phyloP scores from a whole-genome alignment of 2,888 invertebrate species.

The Cylloceria caligata region DNA sequence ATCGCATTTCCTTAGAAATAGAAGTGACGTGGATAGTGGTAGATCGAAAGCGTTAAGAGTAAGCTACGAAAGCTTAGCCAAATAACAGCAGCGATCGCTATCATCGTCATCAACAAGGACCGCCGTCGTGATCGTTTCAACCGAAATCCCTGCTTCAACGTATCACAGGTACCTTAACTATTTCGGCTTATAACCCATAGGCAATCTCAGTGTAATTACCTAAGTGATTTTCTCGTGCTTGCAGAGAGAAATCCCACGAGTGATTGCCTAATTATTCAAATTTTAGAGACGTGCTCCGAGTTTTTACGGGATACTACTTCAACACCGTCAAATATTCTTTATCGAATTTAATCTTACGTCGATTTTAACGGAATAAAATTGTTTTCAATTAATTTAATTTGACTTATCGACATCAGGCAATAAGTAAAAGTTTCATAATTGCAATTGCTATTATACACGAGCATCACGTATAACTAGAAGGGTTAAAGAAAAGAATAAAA shows the following conservation, averaged over 20 bases:
- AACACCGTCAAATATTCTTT: background rate
- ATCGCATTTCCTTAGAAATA: conserved; percentile 75
- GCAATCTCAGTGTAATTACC: conserved; percentile 4
- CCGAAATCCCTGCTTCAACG: background rate
- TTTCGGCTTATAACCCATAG: conserved; percentile 11
- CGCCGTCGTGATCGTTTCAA: background rate
- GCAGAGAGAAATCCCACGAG: conserved; percentile 30
- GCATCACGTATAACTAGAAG: no score
- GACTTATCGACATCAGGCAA: background rate
- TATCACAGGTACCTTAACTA: conserved; percentile 9
- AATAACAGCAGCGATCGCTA: background rate
- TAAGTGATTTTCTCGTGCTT: background rate
- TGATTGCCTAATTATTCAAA: conserved; percentile 52
- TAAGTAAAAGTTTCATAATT: background rate
- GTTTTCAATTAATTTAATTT: background rate
- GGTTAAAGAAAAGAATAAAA: background rate
- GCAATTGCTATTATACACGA: no score
- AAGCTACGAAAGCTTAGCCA: background rate
- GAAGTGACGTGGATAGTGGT: conserved; percentile 9
- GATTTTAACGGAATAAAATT: conserved; percentile 2
- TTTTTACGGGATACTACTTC: no score
- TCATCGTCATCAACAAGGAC: background rate
- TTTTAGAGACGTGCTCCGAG: conserved; percentile 26
- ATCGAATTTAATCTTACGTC: background rate
- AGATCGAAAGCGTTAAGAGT: background rate